Evolutionary conservation across 1,140 invertebrate genomes (phyloP), one percentile per base, ranked within the genome.

Genomic region (Drosophila chauvacae): DNA sequence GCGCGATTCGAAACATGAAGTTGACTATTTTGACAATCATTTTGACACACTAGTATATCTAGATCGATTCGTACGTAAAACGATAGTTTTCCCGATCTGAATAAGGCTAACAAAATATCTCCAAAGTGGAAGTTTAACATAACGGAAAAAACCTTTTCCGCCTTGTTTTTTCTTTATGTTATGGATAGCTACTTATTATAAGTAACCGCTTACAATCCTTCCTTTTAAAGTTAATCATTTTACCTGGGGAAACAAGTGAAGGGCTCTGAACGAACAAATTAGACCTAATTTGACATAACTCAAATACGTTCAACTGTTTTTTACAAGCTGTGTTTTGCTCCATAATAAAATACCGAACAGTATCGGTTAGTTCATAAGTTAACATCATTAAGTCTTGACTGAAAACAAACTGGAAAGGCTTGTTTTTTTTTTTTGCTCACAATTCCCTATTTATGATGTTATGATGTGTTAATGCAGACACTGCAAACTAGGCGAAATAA

Each of bases 401-500:
- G 14, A 39, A 16, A 56, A 26, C 14, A 6, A 56, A 14, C 35
- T 11, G 7, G 20, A 5, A 23, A 57, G 7, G 16, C 18, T 16
- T 11, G 0, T 28, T 2, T n/a, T 23, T 62, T n/a, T 23, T 62
- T 13, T 23, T 45, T 13, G 35, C 10, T 33, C 20, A 23, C 37
- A 11, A n/a, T 28, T 18, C 48, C 37, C 18, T 39, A 26, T 13
- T 18, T 9, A 20, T 68, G 66, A 55, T 39, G 9, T 45, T 56
- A 26, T 28, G 39, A 28, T 20, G 48, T 39, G 53, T 68, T 70
- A 70, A 56, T 66, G 59, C 30, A 45, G 42, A 58, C 37, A 65
- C 62, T 42, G 62, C 37, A 68, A 68, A 42, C 50, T 63, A 56
- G 47, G 20, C 20, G 48, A 55, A 68, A 45, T 53, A 47, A 56